Conservation (phyloP, 2,888 invertebrate genomes). For the Malthinus seriepunctatus region DNA sequence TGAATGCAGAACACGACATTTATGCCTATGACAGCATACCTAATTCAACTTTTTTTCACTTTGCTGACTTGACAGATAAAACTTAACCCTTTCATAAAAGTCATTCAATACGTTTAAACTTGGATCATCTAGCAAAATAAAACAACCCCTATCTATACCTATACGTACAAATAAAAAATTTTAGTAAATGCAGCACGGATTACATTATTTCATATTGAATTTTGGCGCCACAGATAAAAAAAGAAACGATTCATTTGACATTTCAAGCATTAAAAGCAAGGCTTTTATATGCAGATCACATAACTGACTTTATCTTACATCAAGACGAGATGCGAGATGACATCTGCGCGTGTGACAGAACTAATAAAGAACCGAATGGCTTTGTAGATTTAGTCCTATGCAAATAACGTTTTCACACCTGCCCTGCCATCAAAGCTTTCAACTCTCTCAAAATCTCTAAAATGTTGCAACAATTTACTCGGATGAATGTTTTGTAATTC, state of each 20-base stretch:
- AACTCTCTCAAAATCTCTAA: background rate
- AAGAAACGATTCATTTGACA: slow-evolving; percentile 6
- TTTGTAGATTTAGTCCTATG: slow-evolving; percentile 19
- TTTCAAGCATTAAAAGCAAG: slow-evolving; percentile 8
- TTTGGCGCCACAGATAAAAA: background rate
- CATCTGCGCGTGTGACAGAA: slow-evolving; percentile 20
- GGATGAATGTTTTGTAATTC: background rate
- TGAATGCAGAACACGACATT: too few species aligned
- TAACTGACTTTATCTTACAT: slow-evolving; percentile 18
- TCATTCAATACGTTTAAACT: too few species aligned
- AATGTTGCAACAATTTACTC: slow-evolving; percentile 12
- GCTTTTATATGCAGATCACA: slow-evolving; percentile 17
- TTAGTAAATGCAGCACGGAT: background rate
- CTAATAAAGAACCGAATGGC: slow-evolving; percentile 19
- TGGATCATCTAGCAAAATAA: too few species aligned
- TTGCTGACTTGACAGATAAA: too few species aligned
- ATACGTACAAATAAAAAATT: too few species aligned
- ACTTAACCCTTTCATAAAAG: too few species aligned
- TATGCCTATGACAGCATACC: too few species aligned
- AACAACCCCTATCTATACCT: too few species aligned
- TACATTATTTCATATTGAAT: background rate
- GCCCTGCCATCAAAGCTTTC: slow-evolving; percentile 19
- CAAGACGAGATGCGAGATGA: slow-evolving; percentile 15
- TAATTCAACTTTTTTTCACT: too few species aligned
- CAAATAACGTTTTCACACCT: slow-evolving; percentile 22